A percentile compares a stretch with the other conserved stretches of the same genome.
These are phyloP conservation scores for Pseudomyrmex flavicornis DNA, from an alignment of 1,140 invertebrate species.

Conservation along the genomic window DNA sequence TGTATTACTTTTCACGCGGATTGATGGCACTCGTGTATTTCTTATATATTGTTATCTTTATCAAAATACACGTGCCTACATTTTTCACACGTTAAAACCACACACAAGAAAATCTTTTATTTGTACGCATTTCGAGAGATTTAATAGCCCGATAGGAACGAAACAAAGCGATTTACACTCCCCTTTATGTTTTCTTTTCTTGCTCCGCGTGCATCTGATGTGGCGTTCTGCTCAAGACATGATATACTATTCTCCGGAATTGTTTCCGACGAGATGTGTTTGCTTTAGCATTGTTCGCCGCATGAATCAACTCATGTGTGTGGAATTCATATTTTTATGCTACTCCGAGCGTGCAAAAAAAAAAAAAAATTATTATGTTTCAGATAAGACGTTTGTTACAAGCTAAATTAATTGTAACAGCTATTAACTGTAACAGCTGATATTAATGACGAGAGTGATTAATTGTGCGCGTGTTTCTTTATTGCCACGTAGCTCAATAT, in stretches of 20 bases:
- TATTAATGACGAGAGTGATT: too few species aligned
- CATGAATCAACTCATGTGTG: slow-evolving; percentile 14
- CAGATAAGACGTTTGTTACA: too few species aligned
- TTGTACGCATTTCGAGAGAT: slow-evolving; percentile 2
- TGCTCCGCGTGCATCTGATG: slow-evolving; percentile 37
- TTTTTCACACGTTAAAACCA: slow-evolving; percentile 11
- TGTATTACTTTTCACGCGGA: too few species aligned
- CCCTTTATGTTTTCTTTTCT: slow-evolving; percentile 37
- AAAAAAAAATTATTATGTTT: too few species aligned
- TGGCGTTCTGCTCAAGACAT: slow-evolving; percentile 13
- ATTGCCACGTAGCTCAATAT: too few species aligned
- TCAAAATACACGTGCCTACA: neutral
- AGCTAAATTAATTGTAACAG: too few species aligned
- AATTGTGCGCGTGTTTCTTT: too few species aligned
- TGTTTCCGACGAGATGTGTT: slow-evolving; percentile 6
- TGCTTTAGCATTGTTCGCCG: neutral
- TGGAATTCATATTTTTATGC: neutral
- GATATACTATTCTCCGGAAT: slow-evolving; percentile 38
- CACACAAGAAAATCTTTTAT: neutral
- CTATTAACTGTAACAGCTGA: too few species aligned
- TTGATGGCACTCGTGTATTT: neutral
- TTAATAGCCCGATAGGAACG: slow-evolving; percentile 9
- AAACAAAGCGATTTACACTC: slow-evolving; percentile 52
- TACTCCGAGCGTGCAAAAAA: too few species aligned
- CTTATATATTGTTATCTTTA: slow-evolving; percentile 16